Percentiles rank a stretch among this genome's conserved stretches.
These are phyloP conservation scores for Gila robusta DNA, from an alignment of 2,797 vertebrate species.

Conservation along the genomic window DNA sequence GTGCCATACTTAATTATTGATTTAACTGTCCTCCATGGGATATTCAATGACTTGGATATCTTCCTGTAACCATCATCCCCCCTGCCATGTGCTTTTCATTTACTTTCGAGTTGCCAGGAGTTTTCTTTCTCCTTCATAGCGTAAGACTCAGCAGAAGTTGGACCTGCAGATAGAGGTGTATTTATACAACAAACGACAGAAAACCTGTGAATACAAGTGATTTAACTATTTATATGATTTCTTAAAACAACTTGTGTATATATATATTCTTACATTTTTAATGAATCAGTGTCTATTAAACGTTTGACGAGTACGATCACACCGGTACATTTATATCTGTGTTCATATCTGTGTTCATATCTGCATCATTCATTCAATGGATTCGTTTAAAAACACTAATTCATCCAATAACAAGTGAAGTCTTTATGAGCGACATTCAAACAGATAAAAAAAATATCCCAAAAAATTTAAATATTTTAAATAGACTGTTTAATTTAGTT, in stretches of 20 bases:
- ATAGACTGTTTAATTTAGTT: neutral
- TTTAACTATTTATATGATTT: neutral
- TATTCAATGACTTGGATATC: conserved; percentile 37
- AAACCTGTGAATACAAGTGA: neutral
- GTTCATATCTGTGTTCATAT: too few species aligned
- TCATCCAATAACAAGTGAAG: too few species aligned
- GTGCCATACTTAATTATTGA: conserved; percentile 40
- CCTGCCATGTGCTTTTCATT: conserved; percentile 18
- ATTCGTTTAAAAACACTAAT: too few species aligned
- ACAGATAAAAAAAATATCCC: accelerated
- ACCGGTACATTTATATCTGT: too few species aligned
- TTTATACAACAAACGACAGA: neutral
- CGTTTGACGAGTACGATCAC: neutral
- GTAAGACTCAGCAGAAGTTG: neutral
- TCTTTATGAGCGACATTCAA: too few species aligned
- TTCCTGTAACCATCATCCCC: conserved; percentile 16
- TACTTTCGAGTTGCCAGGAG: conserved; percentile 27
- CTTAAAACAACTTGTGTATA: neutral
- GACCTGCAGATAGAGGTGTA: neutral
- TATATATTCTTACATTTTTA: neutral
- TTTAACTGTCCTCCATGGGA: conserved; percentile 33
- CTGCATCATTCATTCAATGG: too few species aligned
- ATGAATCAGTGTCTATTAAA: neutral
- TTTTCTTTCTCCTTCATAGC: conserved; percentile 8
- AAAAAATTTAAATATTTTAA: too few species aligned